Base-by-base conservation (phyloP, 2,888 invertebrate species). In the Agrenia bidenticulata region DNA sequence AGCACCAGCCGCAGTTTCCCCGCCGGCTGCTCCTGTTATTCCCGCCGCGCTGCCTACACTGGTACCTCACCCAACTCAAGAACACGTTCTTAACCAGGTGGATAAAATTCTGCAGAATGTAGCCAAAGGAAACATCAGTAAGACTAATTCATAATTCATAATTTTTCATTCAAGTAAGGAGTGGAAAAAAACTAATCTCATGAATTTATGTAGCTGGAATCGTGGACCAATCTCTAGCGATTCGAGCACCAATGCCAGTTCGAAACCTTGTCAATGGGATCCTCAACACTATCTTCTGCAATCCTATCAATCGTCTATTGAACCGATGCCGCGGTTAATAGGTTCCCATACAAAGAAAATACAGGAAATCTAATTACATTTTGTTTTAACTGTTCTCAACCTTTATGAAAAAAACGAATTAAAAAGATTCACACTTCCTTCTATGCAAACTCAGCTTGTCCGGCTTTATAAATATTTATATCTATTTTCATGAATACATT, bases 201-300 rank as follows among this genome's bases (percentile, higher is more conserved):
- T n/a, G n/a, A n/a, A n/a, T n/a, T n/a, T n/a, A n/a, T n/a, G 61
- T 60, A 1, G n/a, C n/a, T 7, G 66, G 66, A 39, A 66, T 66
- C 21, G 62, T 63, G 1, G 66, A 63, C 37, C 62, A 67, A 37
- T 65, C 67, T 2, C 27, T 70, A 26, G 53, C 54, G n/a, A 70
- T 70, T 19, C 49, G 63, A 19, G 64, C 64, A 2, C 64, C 68
- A n/a, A 58, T 57, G 11, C 62, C 62, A 11, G 68, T 68, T 0
- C 45, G 57, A 21, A 59, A 62, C 17, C 63, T 68, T 23, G 68
- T 68, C 13, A 68, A 64, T 55, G 64, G 68, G 24, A 68, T 68
- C 23, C 19, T 68, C 1, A 62, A 60, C 27, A 42, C 56, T 0
- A 64, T 62, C 2, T 42, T 68, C 15, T 68, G 68, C 56, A 68